Base-by-base conservation (phyloP, 1,140 invertebrate species). In the Diabrotica undecimpunctata region DNA sequence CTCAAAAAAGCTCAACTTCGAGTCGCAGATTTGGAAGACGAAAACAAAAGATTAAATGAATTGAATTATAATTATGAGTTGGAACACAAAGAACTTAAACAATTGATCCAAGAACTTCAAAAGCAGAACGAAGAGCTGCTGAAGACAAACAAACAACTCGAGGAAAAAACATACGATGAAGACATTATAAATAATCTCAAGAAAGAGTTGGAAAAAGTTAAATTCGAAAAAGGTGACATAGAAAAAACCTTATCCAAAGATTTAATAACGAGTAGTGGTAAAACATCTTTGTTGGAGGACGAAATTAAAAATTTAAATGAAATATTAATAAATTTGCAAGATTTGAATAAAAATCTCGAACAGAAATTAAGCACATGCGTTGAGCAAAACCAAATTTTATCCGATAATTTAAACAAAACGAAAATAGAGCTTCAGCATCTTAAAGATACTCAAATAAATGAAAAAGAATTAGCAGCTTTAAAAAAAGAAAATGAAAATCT, bases 401-500 rank as follows among this genome's bases (percentile, higher is more conserved):
- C 56, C 37, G 12, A 69, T n/a, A 62, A 64, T 11, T 53, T 68
- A 13, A 54, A 62, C 14, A 52, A n/a, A 25, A 13, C 55, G 6
- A 64, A 41, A 13, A 8, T n/a, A 5, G 51, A 59, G 11, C 37
- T 58, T 35, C 56, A 61, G 7, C 35, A 55, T 9, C 11, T 66
- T 5, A 64, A 61, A 10, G 56, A 54, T 61, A 8, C n/a, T 5
- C 7, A 35, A n/a, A 46, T 46, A 36, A 58, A 66, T 36, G 12
- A 39, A 0, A 6, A 54, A 51, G 36, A 46, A 6, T 5, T 68
- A 12, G 64, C 63, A 35, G 54, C 41, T 56, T 55, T 68, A 36
- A 64, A 57, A 25, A 70, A 66, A 54, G 68, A 70, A 66, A 72
- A 68, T 41, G 65, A 71, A 58, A 61, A 54, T 58, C 62, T 72